Evolutionary conservation across 2,113 vertebrate genomes (phyloP), one percentile per base, ranked within the genome.

Genomic region (Delphinapterus leucas): DNA sequence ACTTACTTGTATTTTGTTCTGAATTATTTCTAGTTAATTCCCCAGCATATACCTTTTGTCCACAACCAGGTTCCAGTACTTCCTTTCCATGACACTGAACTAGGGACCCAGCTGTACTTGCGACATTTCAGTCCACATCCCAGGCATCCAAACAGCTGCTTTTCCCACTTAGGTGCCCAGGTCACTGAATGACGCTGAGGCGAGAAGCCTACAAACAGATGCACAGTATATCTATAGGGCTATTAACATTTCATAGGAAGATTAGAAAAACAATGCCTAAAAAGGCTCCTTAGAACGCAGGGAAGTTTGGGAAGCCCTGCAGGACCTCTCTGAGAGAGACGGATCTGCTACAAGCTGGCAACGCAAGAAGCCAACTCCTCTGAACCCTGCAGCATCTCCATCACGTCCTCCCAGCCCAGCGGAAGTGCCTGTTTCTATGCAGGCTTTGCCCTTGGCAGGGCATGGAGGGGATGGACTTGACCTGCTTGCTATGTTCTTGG

Each of bases 251-350:
- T 41, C n/a, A 1, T 3, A 28, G 49, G n/a, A 12, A 8, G 25
- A 11, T 25, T 6, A 25, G 68, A 61, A 21, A 73, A 95, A 38
- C 23, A 11, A 3, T 3, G 1, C 44, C 63, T 55, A 11, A 0
- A 28, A 53, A 55, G 55, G 15, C 11, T n/a, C 61, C 15, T 14
- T 12, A 18, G 58, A 36, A 65, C 9, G 63, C 41, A 28, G 1
- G 20, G 4, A 31, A 70, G 38, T 7, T 10, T 10, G 60, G 23
- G 70, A 26, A 85, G 70, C 33, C 15, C 17, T 4, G 6, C 47
- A 13, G 12, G 8, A 3, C 8, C 0, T 12, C 68, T 76, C 58
- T 65, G 25, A n/a, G 1, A 0, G 14, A 26, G 21, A 23, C 1
- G 0, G 6, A 14, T 1, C 60, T 17, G 44, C n/a, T 20, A 5